Evolutionary conservation across 1,140 invertebrate species (phyloP).

Genomic region (Dolichoris vasculosae): DNA sequence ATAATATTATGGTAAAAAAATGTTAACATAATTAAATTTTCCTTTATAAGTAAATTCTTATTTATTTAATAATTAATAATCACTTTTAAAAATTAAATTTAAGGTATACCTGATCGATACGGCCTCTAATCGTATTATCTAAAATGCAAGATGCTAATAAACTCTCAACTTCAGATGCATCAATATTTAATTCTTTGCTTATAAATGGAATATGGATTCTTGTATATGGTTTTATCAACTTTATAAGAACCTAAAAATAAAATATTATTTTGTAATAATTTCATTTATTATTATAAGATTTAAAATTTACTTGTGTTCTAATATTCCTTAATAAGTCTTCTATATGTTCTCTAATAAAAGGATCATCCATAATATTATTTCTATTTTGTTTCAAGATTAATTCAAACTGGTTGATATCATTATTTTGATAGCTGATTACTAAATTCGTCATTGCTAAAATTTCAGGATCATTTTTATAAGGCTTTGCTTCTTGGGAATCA

Average conservation of each 20-base stretch:
- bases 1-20: too few relatives aligned
- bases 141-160: slow-evolving; percentile 99
- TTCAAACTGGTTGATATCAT: slow-evolving; percentile 99
- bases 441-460: slow-evolving; percentile 99
- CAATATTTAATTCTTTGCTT: slow-evolving; percentile 97
- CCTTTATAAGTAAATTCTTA: too few relatives aligned
- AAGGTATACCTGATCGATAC: slow-evolving; percentile 89
- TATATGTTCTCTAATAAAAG: slow-evolving; percentile 99
- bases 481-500: slow-evolving; percentile 99
- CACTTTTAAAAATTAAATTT: background rate
- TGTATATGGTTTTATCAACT: slow-evolving; percentile 98
- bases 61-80: background rate
- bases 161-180: slow-evolving; percentile 96
- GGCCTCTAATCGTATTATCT: slow-evolving; percentile 96
- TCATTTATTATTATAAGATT: slow-evolving; percentile 4
- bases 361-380: slow-evolving; percentile 99
- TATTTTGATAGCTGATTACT: slow-evolving; percentile 98
- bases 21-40: too few relatives aligned
- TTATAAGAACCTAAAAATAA: slow-evolving; percentile 88
- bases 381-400: slow-evolving; percentile 95
- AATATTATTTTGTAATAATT: slow-evolving; percentile 25
- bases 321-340: slow-evolving; percentile 98
- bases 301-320: slow-evolving; percentile 83
- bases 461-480: slow-evolving; percentile 99
- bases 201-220: slow-evolving; percentile 99